Evolutionary conservation across 2,113 vertebrate species (phyloP), one percentile per base, ranked within the genome.

Genomic region (Hiodon tergisus): DNA sequence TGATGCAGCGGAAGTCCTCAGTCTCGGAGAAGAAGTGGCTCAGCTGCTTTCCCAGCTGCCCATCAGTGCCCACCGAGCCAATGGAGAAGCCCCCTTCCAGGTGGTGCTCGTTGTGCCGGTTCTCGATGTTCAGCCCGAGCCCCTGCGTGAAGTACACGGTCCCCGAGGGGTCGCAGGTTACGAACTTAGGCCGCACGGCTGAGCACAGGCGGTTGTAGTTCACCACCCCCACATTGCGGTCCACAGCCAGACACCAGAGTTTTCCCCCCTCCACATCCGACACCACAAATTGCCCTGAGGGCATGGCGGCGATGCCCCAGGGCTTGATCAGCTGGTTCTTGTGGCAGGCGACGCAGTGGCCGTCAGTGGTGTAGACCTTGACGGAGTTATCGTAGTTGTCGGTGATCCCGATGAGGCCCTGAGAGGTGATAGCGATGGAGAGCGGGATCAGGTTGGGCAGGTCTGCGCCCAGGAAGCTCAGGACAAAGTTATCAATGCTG

Each of bases 1-100:
- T 96, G n/a, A 99, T 98, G 82, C 97, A 99, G 63, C 95, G 92
- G 89, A 99, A 99, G 84, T 98, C 96, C 87, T 99, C 97, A 0
- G 93, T 93, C 81, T 97, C 95, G 0, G 97, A 95, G 85, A 99
- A 99, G 84, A 99, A 99, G 78, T 98, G 97, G 86, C 96, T 98
- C 0, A 98, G 94, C 88, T 99, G 97, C 55, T 94, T 92, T 13
- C 96, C 95, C 11, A 98, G 89, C 86, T 96, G 95, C n/a, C 97
- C 97, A 0, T 98, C 95, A 0, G 91, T 88, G 16, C 93, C 93
- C 0, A 99, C 95, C 0, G 96, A 98, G 63, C 96, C 95, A 0
- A 99, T 98, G 4, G 96, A 98, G 78, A 99, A 99, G 9, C 97
- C 97, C 0, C 97, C 97, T 78, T 99, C 97, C 57, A 99, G 85